phyloP scores from a whole-genome alignment of 2,797 vertebrate genomes.

The Furcifer pardalis region DNA sequence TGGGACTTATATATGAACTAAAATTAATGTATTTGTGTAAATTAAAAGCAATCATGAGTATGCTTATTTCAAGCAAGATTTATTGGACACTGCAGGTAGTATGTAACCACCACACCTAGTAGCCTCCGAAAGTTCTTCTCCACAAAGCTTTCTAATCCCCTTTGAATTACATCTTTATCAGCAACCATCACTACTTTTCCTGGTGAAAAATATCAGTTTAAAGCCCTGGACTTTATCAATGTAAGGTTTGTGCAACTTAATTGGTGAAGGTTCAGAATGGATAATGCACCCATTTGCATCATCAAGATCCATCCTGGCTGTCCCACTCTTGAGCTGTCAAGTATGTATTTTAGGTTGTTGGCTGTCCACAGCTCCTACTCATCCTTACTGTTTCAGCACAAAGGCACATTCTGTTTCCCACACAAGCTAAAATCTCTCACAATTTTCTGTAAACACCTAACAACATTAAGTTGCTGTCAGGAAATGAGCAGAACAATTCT shows the following conservation, averaged over 20 bases:
- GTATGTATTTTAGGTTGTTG: background rate
- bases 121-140: background rate
- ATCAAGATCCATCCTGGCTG: no score
- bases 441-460: background rate
- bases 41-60: background rate
- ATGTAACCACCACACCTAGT: no score
- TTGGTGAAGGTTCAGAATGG: no score
- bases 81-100: background rate
- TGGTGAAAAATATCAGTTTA: background rate
- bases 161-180: background rate
- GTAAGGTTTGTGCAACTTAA: no score
- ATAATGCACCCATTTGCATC: no score
- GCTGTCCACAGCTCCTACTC: background rate
- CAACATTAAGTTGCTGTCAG: background rate
- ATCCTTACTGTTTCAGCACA: constrained; percentile 42
- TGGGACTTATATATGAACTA: background rate
- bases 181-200: no score
- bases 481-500: background rate
- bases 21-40: no score
- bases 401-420: background rate
- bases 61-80: background rate
- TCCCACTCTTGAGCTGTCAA: constrained; percentile 28
- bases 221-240: no score
- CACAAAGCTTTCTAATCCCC: background rate
- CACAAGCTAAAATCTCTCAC: background rate